phyloP scores from a whole-genome alignment of 2,888 invertebrate genomes.

The Hesperia comma region DNA sequence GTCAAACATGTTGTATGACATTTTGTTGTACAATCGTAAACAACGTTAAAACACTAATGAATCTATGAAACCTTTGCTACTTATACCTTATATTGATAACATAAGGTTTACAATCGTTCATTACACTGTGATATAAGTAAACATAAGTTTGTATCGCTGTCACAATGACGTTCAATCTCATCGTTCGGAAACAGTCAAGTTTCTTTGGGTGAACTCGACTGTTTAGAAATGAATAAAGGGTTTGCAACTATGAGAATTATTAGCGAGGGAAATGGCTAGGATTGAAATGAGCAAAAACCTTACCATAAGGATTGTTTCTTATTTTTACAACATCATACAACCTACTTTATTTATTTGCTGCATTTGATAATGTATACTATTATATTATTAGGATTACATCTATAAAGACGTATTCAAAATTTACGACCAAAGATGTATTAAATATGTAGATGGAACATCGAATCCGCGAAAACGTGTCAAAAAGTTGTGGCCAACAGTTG shows the following conservation, averaged over 20 bases:
- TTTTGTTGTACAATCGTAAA: conserved; percentile 48
- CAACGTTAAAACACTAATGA: conserved; percentile 25
- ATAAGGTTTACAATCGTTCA: conserved; percentile 22
- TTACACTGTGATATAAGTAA: conserved; percentile 2
- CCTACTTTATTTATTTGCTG: no score
- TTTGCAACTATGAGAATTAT: conserved; percentile 33
- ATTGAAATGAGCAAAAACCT: background rate
- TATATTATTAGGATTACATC: no score
- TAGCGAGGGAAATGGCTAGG: background rate
- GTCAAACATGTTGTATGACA: conserved; percentile 67
- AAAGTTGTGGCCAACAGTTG: no score
- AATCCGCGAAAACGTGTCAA: no score
- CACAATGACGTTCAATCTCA: conserved; percentile 38
- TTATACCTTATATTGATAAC: conserved; percentile 30
- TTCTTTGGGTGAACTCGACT: conserved; percentile 33
- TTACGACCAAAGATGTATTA: conserved; percentile 47
- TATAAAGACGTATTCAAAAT: conserved; percentile 9
- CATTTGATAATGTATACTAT: no score
- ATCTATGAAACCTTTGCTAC: conserved; percentile 36
- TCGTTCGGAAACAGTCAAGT: conserved; percentile 31
- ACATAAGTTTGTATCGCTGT: conserved; percentile 34
- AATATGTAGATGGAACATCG: no score
- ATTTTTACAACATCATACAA: no score
- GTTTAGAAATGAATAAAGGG: conserved; percentile 35
- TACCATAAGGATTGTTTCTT: no score